Evolutionary conservation across 2,113 vertebrate genomes (phyloP).

Genomic region (Oryzias melastigma): DNA sequence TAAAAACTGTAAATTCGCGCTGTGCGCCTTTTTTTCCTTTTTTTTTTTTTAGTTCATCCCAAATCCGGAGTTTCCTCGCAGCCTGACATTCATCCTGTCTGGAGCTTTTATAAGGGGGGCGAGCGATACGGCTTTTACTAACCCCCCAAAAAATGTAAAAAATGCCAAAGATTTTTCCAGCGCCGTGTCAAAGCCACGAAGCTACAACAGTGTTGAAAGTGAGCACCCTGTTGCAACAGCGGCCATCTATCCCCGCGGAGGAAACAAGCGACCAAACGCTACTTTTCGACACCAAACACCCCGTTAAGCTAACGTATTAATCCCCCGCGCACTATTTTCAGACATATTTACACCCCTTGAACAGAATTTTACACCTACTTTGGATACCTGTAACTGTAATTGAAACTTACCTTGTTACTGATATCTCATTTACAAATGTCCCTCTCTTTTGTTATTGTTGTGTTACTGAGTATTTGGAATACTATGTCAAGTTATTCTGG

Average conservation of each 20-base stretch:
- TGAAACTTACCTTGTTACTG: conserved; percentile 84
- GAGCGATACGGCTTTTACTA: conserved; percentile 74
- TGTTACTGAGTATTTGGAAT: conserved; percentile 69
- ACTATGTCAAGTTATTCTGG: conserved; percentile 80
- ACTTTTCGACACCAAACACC: conserved; percentile 42
- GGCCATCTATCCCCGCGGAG: conserved; percentile 52
- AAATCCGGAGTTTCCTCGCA: conserved; percentile 30
- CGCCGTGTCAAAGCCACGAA: conserved; percentile 68
- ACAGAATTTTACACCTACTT: conserved; percentile 66
- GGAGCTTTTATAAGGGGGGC: conserved; percentile 62
- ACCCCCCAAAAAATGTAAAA: conserved; percentile 78
- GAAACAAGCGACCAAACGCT: conserved; percentile 45
- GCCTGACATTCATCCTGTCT: conserved; percentile 37
- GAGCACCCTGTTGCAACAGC: conserved; percentile 79
- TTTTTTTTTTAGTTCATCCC: conserved; percentile 30
- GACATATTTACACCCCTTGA: conserved; percentile 33
- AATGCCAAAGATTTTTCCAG: conserved; percentile 81
- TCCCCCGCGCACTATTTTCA: conserved; percentile 28
- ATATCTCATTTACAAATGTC: conserved; percentile 70
- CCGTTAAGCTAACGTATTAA: conserved; percentile 31
- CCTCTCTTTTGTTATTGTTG: conserved; percentile 69
- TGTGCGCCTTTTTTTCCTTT: conserved; percentile 1
- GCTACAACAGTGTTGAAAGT: conserved; percentile 72
- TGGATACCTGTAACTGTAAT: conserved; percentile 71
- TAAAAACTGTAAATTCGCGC: conserved; percentile 34